Percentiles rank a stretch among this genome's conserved stretches.
Evolutionary conservation across 2,113 vertebrate species (phyloP).

Genomic region (Gorsachius goisagi): DNA sequence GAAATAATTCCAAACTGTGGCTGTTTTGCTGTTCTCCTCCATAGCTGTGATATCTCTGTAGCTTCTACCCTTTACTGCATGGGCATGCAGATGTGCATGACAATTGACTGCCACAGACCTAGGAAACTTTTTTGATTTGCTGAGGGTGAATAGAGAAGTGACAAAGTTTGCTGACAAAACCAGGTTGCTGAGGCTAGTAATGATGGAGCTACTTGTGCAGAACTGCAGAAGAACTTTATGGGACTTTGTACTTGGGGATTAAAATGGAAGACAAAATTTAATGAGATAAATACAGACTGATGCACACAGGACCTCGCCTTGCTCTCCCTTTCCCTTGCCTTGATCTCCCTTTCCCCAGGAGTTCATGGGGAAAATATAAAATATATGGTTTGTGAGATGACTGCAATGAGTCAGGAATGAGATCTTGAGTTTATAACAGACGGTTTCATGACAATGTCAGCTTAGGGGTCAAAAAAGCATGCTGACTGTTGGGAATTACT

Average conservation of each 20-base stretch:
- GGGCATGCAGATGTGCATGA: background rate
- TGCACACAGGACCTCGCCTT: background rate
- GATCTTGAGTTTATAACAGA: background rate
- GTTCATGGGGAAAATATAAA: background rate
- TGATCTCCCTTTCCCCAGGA: background rate
- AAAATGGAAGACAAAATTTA: background rate
- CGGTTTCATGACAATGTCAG: background rate
- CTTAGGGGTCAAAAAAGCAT: background rate
- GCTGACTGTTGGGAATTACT: background rate
- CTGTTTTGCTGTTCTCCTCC: constrained; percentile 1
- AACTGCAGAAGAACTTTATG: background rate
- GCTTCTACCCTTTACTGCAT: background rate
- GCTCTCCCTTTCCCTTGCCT: background rate
- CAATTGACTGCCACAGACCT: background rate
- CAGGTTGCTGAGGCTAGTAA: background rate
- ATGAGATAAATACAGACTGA: background rate
- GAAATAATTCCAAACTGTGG: constrained; percentile 27
- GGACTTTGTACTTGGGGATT: background rate
- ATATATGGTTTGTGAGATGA: background rate
- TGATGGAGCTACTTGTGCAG: background rate
- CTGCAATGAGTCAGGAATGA: background rate
- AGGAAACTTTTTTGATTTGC: background rate
- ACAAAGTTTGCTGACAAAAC: background rate
- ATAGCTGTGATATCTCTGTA: background rate
- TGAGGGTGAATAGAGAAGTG: background rate